phyloP scores from a whole-genome alignment of 2,797 vertebrate species.

The Pipistrellus kuhlii region DNA sequence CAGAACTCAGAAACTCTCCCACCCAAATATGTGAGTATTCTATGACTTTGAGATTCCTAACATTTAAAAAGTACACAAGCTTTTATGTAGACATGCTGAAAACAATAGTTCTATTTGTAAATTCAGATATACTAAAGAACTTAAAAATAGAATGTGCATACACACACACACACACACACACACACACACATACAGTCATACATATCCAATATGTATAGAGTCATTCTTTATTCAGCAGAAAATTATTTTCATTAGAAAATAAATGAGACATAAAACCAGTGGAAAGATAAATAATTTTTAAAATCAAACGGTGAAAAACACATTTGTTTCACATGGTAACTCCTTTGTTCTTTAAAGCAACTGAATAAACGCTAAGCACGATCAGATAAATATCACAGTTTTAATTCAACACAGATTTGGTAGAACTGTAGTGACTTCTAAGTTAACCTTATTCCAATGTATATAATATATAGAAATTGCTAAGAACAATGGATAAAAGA shows the following conservation, averaged over 20 bases:
- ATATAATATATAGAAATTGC: not conserved
- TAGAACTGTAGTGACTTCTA: not conserved
- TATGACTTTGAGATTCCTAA: not conserved
- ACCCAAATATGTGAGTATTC: constrained; percentile 2
- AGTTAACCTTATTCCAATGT: constrained; percentile 20
- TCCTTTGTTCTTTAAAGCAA: constrained; percentile 9
- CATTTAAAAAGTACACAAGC: constrained; percentile 16
- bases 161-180: not conserved
- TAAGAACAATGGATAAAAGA: not conserved
- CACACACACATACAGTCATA: not conserved
- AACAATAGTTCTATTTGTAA: not conserved
- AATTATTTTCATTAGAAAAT: not conserved
- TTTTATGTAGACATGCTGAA: not conserved
- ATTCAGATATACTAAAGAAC: not conserved
- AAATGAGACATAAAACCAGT: not conserved
- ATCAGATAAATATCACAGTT: not conserved
- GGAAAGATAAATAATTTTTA: not conserved
- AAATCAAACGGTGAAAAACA: not conserved
- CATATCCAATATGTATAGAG: not conserved
- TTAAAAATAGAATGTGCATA: not conserved
- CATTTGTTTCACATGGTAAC: not conserved
- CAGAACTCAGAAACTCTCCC: not conserved
- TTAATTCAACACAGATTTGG: not conserved
- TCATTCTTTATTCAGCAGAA: not conserved
- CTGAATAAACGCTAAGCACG: not conserved